Conservation (phyloP, 2,113 vertebrate genomes). For the Amazona guildingii region DNA sequence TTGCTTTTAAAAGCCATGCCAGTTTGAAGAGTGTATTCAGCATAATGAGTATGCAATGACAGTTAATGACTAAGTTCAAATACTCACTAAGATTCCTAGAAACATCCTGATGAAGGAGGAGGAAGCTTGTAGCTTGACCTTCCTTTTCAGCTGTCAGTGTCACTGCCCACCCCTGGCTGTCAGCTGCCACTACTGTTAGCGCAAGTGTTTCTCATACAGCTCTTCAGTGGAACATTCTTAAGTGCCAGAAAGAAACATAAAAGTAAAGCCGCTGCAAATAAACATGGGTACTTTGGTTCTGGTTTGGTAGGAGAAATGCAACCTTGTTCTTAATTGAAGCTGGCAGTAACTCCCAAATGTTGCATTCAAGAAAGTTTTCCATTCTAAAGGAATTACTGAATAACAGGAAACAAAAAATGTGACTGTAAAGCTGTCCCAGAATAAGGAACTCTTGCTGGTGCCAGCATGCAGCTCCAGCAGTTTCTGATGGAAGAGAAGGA, state of each 20-base stretch:
- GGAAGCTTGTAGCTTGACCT: background rate
- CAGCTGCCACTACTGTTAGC: background rate
- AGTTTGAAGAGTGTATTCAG: background rate
- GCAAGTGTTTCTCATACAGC: background rate
- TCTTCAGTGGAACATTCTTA: background rate
- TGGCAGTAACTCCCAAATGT: background rate
- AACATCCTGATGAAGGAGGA: background rate
- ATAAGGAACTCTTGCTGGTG: background rate
- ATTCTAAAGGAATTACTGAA: background rate
- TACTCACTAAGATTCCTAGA: background rate
- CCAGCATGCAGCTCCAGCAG: fast-evolving
- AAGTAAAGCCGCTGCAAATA: background rate
- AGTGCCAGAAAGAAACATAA: background rate
- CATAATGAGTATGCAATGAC: background rate
- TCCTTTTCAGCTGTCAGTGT: background rate
- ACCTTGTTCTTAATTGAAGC: background rate
- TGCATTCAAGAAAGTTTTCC: background rate
- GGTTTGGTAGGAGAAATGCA: background rate
- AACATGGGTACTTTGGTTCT: background rate
- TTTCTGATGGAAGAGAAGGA: background rate
- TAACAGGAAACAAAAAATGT: background rate
- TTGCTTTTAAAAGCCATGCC: background rate
- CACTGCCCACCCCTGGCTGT: background rate
- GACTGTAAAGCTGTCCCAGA: background rate
- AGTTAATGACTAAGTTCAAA: background rate